Percentiles rank a stretch among this genome's conserved stretches.
phyloP scores from a whole-genome alignment of 2,888 invertebrate species.

The Sacculina carcini region DNA sequence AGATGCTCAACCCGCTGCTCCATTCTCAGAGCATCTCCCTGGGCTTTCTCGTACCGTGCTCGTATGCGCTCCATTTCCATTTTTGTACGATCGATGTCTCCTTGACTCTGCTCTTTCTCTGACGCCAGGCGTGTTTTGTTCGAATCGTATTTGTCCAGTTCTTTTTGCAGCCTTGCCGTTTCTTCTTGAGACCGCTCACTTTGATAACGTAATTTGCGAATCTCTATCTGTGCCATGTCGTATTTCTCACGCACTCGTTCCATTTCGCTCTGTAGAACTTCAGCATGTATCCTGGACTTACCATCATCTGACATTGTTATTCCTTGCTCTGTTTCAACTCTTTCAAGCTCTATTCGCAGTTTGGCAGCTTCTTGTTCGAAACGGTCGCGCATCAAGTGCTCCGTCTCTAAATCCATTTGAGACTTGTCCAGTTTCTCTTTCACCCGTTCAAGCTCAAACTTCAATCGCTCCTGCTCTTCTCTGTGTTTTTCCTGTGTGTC shows the following conservation, averaged over 20 bases:
- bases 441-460: constrained; percentile 13
- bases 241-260: constrained; percentile 12
- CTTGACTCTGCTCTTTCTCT: constrained; percentile 7
- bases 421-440: constrained; percentile 37
- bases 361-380: constrained; percentile 36
- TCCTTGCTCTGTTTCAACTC: constrained; percentile 30
- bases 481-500: constrained; percentile 30
- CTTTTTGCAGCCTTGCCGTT: constrained; percentile 10
- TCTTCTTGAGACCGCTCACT: constrained; percentile 12
- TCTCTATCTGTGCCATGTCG: constrained; percentile 11
- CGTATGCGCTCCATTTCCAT: constrained; percentile 24
- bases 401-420: constrained; percentile 44
- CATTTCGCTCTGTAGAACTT: neutral
- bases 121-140: neutral
- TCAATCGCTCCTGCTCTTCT: constrained; percentile 29
- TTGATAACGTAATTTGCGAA: constrained; percentile 10
- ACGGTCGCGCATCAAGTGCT: constrained; percentile 29
- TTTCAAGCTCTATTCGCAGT: constrained; percentile 39
- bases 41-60: constrained; percentile 18
- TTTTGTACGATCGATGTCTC: constrained; percentile 7
- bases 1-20: constrained; percentile 16
- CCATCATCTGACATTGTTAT: neutral
- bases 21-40: constrained; percentile 23
- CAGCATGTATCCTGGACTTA: neutral
- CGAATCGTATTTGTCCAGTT: constrained; percentile 9